Conservation (phyloP, 2,113 vertebrate genomes). For the Rana temporaria region DNA sequence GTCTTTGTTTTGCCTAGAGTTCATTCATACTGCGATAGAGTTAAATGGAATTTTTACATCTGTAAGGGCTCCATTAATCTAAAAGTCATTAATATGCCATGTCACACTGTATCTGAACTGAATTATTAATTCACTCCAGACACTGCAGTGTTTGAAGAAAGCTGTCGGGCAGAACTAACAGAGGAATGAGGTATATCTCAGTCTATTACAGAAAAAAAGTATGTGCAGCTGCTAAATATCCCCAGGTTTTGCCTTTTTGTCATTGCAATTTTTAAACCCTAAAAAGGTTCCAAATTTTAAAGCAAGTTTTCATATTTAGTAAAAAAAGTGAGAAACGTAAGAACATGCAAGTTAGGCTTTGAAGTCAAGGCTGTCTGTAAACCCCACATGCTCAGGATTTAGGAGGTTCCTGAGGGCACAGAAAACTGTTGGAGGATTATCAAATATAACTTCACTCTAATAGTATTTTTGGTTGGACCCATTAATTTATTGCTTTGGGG, state of each 20-base stretch:
- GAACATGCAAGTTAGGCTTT: too few relatives aligned
- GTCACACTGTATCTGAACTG: constrained; percentile 22
- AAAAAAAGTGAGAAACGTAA: neutral
- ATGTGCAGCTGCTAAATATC: too few relatives aligned
- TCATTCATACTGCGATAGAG: neutral
- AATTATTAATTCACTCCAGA: constrained; percentile 25
- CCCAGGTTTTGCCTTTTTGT: too few relatives aligned
- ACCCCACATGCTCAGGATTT: too few relatives aligned
- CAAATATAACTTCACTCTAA: too few relatives aligned
- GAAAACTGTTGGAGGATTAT: too few relatives aligned
- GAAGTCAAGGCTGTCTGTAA: too few relatives aligned
- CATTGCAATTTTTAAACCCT: neutral
- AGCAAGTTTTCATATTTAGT: neutral
- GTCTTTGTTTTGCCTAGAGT: too few relatives aligned
- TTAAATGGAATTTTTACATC: constrained; percentile 19
- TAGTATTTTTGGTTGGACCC: too few relatives aligned
- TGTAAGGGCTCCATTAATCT: neutral
- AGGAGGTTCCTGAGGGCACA: too few relatives aligned
- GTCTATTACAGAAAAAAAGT: neutral
- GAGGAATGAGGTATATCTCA: neutral
- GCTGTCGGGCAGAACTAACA: neutral
- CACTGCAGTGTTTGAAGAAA: neutral
- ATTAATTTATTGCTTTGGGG: too few relatives aligned
- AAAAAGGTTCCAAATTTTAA: neutral
- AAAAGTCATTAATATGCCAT: constrained; percentile 33